phyloP scores from a whole-genome alignment of 2,888 invertebrate genomes.

The Hypena proboscidalis region DNA sequence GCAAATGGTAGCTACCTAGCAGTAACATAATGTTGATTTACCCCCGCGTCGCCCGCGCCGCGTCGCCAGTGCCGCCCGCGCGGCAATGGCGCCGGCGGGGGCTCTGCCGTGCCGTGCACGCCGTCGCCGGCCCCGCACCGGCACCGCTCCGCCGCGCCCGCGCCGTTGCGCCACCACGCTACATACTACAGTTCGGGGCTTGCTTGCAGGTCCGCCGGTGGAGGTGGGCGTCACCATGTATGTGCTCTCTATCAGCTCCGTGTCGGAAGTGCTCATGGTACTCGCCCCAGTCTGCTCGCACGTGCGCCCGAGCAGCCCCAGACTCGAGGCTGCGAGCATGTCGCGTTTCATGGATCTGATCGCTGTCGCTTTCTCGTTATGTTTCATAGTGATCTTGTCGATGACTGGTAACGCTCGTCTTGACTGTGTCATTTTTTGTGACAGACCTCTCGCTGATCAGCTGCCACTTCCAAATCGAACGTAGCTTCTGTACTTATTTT shows the following conservation, averaged over 20 bases:
- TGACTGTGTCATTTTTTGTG: constrained; percentile 39
- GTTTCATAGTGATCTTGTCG: constrained; percentile 45
- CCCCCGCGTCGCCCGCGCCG: constrained; percentile 37
- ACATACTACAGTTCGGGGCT: constrained; percentile 87
- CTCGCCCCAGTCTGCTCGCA: constrained; percentile 72
- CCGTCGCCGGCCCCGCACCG: constrained; percentile 38
- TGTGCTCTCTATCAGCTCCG: constrained; percentile 99
- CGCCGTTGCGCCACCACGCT: constrained; percentile 59
- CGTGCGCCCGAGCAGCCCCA: constrained; percentile 72
- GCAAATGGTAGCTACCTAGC: constrained; percentile 85
- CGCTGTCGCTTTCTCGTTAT: constrained; percentile 51
- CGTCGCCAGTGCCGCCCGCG: constrained; percentile 35
- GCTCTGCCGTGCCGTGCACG: constrained; percentile 24
- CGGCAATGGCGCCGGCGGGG: constrained; percentile 18
- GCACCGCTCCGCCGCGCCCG: constrained; percentile 36
- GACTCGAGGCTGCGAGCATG: constrained; percentile 84
- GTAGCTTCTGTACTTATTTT: too few species aligned
- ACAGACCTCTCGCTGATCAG: constrained; percentile 18
- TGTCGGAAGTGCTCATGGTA: constrained; percentile 99
- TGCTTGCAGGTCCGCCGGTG: constrained; percentile 97
- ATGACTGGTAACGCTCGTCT: constrained; percentile 42
- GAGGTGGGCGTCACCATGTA: constrained; percentile 99
- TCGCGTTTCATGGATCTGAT: constrained; percentile 50
- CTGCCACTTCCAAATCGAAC: constrained; percentile 25
- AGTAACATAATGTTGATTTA: constrained; percentile 27